Evolutionary conservation across 1,140 invertebrate species (phyloP), one percentile per base, ranked within the genome.

Genomic region (Cheumatopsyche charites): DNA sequence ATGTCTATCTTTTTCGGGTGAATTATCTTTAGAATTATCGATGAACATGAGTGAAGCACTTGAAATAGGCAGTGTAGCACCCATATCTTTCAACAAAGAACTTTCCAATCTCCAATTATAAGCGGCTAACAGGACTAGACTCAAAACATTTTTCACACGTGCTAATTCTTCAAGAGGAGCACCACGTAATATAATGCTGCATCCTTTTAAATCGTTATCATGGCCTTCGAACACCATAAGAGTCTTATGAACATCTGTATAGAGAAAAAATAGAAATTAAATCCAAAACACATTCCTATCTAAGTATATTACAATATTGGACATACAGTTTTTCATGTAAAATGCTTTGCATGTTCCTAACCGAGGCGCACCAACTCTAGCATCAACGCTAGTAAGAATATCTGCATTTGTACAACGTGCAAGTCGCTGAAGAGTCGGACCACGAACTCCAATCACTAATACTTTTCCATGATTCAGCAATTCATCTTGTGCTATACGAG

Each of bases 211-310:
- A 0, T 92, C 88, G 79, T 87, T 87, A 0, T 90, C 88, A 78
- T 96, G 94, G 1, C 95, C 94, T 82, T 98, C 96, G 76, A 99
- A 92, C 75, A 94, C 94, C 93, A 98, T 95, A 0, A 98, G 80
- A 0, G 93, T 96, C 86, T 98, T 98, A 1, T 82, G 79, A 45
- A 86, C 79, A 81, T 86, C 88, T 88, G 77, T 13, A 81, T n/a
- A n/a, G n/a, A n/a, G n/a, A 81, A 79, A 67, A 70, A 75, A 71
- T 7, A 6, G 2, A 47, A 47, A 47, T 47, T 13, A 49, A 49
- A 71, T 67, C n/a, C 1, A 55, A 13, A 26, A 49, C 11, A 19
- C 13, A 62, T 15, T 15, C 13, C 23, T 26, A n/a, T 36, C 23
- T n/a, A 74, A 68, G 65, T 17, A 73, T 36, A 71, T 13, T 17